Conservation (phyloP, 2,888 invertebrate species). For the Pharmacophagus antenor region DNA sequence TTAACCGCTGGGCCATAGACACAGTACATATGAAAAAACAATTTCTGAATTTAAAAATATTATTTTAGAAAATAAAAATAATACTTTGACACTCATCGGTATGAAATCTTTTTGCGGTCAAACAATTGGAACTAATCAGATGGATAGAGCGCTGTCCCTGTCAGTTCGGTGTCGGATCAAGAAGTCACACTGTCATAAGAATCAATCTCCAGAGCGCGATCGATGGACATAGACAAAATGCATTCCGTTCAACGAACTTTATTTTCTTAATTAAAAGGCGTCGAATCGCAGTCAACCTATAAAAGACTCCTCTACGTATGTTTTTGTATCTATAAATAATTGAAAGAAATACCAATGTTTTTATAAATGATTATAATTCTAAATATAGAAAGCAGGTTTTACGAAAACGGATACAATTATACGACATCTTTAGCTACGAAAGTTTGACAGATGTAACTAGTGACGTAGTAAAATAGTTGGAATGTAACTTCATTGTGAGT, state of each 20-base stretch:
- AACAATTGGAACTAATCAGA: slow-evolving; percentile 17
- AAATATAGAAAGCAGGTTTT: too few species aligned
- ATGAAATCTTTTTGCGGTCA: slow-evolving; percentile 13
- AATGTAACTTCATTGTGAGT: too few species aligned
- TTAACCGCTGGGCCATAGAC: too few species aligned
- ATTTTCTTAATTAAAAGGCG: not conserved
- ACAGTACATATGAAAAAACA: too few species aligned
- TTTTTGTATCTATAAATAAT: not conserved
- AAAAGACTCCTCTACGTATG: not conserved
- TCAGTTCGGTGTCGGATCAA: slow-evolving; percentile 19
- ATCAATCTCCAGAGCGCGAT: not conserved
- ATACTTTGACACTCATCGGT: not conserved
- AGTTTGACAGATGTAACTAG: too few species aligned
- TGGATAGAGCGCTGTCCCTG: slow-evolving; percentile 3
- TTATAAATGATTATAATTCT: too few species aligned
- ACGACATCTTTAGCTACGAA: not conserved
- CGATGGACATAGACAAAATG: not conserved
- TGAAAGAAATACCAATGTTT: too few species aligned
- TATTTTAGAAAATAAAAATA: too few species aligned
- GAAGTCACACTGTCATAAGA: not conserved
- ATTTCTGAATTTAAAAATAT: too few species aligned
- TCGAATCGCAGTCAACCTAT: not conserved
- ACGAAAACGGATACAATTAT: not conserved
- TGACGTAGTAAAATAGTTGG: too few species aligned
- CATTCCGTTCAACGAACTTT: not conserved